These are phyloP conservation scores for Listrodromus nycthemerus DNA, from an alignment of 2,888 invertebrate genomes.

Conservation along the genomic window DNA sequence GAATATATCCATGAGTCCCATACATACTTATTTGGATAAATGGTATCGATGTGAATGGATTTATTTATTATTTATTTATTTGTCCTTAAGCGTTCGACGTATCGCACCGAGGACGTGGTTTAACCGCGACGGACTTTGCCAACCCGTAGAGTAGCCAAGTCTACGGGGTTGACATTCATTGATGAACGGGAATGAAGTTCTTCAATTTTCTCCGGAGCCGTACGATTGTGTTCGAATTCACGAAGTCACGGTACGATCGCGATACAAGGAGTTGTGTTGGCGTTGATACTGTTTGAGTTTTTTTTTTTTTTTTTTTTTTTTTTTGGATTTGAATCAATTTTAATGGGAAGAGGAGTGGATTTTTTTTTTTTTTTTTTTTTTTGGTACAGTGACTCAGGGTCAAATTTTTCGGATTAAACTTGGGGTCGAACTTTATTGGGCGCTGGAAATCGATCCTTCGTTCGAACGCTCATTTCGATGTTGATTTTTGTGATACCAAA, in stretches of 20 bases:
- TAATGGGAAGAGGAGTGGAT: too few relatives aligned
- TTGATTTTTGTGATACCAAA: too few relatives aligned
- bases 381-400: too few relatives aligned
- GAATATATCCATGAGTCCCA: constrained; percentile 33
- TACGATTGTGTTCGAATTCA: background rate
- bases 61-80: background rate
- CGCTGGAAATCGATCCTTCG: too few relatives aligned
- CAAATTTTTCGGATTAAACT: too few relatives aligned
- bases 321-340: too few relatives aligned
- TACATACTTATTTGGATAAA: constrained; percentile 17
- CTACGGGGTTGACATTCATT: background rate
- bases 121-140: background rate
- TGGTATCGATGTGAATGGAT: background rate
- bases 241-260: background rate
- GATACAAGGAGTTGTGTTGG: too few relatives aligned
- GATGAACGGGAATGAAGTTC: background rate
- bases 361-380: too few relatives aligned
- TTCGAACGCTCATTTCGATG: too few relatives aligned
- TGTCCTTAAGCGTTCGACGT: background rate
- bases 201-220: background rate
- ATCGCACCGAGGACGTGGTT: background rate
- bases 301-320: too few relatives aligned
- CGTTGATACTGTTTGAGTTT: too few relatives aligned
- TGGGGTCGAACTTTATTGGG: too few relatives aligned
- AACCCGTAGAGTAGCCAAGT: background rate